Base-by-base conservation (phyloP, 2,113 vertebrate genomes). In the Numenius arquata region DNA sequence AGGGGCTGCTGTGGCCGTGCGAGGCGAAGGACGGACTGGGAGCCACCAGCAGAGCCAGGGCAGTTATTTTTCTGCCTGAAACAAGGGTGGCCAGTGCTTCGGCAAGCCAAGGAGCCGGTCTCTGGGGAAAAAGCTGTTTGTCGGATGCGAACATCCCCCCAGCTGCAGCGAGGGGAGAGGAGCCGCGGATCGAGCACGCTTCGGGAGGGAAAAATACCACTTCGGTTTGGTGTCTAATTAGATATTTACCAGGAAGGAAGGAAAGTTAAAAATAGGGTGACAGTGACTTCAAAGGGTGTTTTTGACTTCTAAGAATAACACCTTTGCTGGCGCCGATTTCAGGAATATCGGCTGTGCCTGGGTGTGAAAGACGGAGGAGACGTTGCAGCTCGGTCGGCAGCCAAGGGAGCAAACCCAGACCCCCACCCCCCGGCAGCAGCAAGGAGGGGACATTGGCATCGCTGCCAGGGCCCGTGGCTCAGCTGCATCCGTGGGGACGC, bases 231-330 rank as follows among this genome's bases (percentile, higher is more conserved):
- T 43, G 75, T 26, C 93, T 94, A 85, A 85, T 94, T 77, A 89
- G 88, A 80, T 95, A 89, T 95, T 96, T 95, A 96, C 72, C 87
- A 94, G 94, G 94, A 92, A 93, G 77, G 85, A 86, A 90, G 80
- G 40, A 29, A 61, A 89, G 90, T 84, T 87, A 91, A 93, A 93
- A 96, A 91, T 89, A 95, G 88, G 84, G 90, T 62, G 88, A 72
- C 95, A 84, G 94, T 81, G 92, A 89, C 95, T 95, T 96, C 95
- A 96, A 96, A 95, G 80, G 77, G 91, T 89, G 83, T 77, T 84
- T 90, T 81, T 89, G 83, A 88, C 94, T 96, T 97, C 90, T 66
- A 95, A 94, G 94, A 95, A 95, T 95, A 92, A 95, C 94, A 93
- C 94, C 83, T 92, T 88, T 58, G 72, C 94, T 77, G 68, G 90